Base-by-base conservation (phyloP, 2,888 invertebrate genomes). In the Melinaea marsaeus region DNA sequence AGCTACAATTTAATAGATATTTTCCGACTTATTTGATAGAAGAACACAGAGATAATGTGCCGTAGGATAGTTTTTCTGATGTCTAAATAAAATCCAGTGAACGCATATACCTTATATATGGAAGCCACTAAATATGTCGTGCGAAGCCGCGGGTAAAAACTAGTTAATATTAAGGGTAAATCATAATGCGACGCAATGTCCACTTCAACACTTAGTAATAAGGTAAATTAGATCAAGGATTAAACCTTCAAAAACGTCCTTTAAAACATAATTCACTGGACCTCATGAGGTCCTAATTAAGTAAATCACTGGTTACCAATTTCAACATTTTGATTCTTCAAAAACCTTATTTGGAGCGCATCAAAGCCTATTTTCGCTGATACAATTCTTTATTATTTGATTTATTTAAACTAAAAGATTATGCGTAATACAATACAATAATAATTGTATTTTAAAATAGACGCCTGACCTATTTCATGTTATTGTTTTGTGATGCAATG, bases 361-460 rank as follows among this genome's bases (percentile, higher is more conserved):
- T 42, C 42, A 42, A 42, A 42, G 9, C 42, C 42, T 42, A 42
- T 42, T 42, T 42, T 11, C 42, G 42, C 42, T 42, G 42, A 42
- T 1, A 3, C 9, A 3, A 5, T 47, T 55, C 48, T 57, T 22
- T 56, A 46, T 54, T 60, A 9, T 46, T 55, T n/a, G 46, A 32
- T 32, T 34, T 11, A 55, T 37, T 61, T 22, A 22, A 55, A 37
- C 58, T 42, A 47, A 60, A 55, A 60, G 56, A 54, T 55, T 57
- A 60, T 37, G 57, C 7, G 57, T 42, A 63, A 51, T 51, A 62
- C 51, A 13, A 61, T 59, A 64, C 62, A 68, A 68, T 68, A 58
- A 58, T 63, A 63, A 63, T 63, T 63, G 42, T 51, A 22, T 34
- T 57, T 58, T 62, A 58, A 69, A 69, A 69, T 69, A 66, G 66